These are phyloP conservation scores for Sebastes trivittatus DNA, from an alignment of 2,797 vertebrate species.

Conservation along the genomic window DNA sequence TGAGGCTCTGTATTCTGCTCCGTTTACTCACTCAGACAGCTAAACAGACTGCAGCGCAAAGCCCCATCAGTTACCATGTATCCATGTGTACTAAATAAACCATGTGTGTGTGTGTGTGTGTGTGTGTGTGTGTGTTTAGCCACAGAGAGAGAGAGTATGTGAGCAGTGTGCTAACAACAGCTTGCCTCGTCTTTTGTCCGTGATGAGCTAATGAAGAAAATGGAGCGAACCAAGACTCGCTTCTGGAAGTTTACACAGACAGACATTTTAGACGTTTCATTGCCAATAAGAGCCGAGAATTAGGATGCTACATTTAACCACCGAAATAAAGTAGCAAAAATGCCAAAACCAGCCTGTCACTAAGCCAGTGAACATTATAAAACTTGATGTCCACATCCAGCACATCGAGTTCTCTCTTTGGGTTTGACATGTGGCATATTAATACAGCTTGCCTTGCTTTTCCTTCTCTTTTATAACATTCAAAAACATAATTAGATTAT, in stretches of 20 bases:
- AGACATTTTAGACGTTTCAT: not conserved
- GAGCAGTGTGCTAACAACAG: conserved; percentile 31
- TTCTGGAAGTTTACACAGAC: conserved; percentile 14
- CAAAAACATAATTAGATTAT: not conserved
- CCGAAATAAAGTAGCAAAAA: not conserved
- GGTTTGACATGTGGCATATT: not conserved
- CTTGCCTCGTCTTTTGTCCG: conserved; percentile 16
- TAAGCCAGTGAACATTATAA: not conserved
- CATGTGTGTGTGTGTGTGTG: not conserved
- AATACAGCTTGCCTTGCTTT: not conserved
- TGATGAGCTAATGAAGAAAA: conserved; percentile 35
- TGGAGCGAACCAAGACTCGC: conserved; percentile 8
- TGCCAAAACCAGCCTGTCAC: not conserved
- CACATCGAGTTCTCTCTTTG: not conserved
- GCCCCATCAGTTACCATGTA: conserved; percentile 43
- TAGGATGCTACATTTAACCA: not conserved
- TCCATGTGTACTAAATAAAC: conserved; percentile 14
- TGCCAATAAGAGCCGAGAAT: not conserved
- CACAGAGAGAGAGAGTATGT: not conserved
- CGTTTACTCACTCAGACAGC: conserved; percentile 10
- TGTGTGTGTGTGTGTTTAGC: not conserved
- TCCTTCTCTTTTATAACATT: not conserved
- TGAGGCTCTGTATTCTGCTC: not conserved
- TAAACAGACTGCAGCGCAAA: conserved; percentile 24
- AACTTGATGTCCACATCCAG: not conserved